A percentile compares a stretch with the other conserved stretches of the same genome.
These are phyloP conservation scores for Scaptomyza tumidula DNA, from an alignment of 2,888 invertebrate species.

Conservation along the genomic window DNA sequence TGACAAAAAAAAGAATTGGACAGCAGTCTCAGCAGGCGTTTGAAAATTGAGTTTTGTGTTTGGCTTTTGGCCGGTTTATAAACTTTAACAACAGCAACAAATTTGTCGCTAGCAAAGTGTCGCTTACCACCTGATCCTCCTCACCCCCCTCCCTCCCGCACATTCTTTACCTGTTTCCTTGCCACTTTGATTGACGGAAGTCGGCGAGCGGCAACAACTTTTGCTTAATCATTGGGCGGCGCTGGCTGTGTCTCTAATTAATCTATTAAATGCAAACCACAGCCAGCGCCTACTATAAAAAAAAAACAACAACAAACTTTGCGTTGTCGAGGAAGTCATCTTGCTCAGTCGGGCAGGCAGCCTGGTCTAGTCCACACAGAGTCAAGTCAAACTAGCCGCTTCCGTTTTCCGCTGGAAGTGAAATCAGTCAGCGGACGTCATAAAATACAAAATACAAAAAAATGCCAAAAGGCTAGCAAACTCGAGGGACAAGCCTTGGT, in stretches of 20 bases:
- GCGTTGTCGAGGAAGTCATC: slow-evolving; percentile 76
- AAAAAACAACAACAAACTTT: slow-evolving; percentile 35
- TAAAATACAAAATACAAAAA: slow-evolving; percentile 64
- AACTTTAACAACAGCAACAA: slow-evolving; percentile 53
- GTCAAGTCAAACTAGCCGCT: slow-evolving; percentile 66
- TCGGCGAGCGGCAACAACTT: slow-evolving; percentile 66
- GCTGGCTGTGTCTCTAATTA: slow-evolving; percentile 68
- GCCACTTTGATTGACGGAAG: slow-evolving; percentile 73
- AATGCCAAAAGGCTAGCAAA: slow-evolving; percentile 62
- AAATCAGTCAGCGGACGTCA: slow-evolving; percentile 75
- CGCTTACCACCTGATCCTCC: slow-evolving; percentile 39
- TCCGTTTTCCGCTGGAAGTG: slow-evolving; percentile 81
- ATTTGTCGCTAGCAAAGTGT: slow-evolving; percentile 50
- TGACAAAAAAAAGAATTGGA: slow-evolving; percentile 57
- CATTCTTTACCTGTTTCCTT: slow-evolving; percentile 28
- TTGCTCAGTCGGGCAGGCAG: neutral
- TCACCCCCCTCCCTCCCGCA: slow-evolving; percentile 31
- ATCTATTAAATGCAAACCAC: slow-evolving; percentile 80
- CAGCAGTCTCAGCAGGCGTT: slow-evolving; percentile 66
- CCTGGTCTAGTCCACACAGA: slow-evolving; percentile 12
- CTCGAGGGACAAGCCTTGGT: slow-evolving; percentile 11
- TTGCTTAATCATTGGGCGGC: slow-evolving; percentile 81
- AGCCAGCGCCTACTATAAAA: slow-evolving; percentile 66
- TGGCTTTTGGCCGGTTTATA: slow-evolving; percentile 49
- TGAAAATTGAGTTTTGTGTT: slow-evolving; percentile 38